Conservation (phyloP, 2,888 invertebrate species). For the Resseliella maxima region DNA sequence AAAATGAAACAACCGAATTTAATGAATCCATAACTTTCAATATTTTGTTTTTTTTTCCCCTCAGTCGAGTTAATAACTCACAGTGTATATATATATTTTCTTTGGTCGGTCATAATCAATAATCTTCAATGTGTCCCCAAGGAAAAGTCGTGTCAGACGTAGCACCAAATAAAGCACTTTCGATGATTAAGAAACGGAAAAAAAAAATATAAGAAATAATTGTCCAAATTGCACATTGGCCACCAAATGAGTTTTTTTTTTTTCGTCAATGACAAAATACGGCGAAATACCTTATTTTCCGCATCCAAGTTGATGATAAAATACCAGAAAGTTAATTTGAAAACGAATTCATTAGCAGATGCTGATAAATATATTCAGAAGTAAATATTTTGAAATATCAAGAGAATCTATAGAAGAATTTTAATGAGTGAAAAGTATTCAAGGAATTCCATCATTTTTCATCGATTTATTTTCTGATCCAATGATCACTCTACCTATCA, state of each 20-base stretch:
- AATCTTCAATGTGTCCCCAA: not conserved
- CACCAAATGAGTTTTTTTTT: no score
- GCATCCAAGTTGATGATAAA: not conserved
- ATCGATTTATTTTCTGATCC: not conserved
- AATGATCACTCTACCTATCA: not conserved
- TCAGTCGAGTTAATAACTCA: no score
- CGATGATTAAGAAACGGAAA: not conserved
- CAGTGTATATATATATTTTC: not conserved
- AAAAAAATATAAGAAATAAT: not conserved
- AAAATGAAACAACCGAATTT: not conserved
- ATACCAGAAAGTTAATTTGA: not conserved
- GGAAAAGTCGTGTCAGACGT: constrained; percentile 22
- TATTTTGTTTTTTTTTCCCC: not conserved
- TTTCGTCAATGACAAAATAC: no score
- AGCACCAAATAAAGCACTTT: not conserved
- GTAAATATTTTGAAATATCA: not conserved
- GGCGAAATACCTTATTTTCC: no score
- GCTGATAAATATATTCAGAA: not conserved
- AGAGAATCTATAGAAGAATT: not conserved
- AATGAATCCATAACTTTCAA: constrained; percentile 18
- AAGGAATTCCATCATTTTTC: not conserved
- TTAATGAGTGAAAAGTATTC: not conserved
- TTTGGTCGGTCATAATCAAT: not conserved
- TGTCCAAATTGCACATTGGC: not conserved
- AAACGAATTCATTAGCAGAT: constrained; percentile 27